A percentile compares a stretch with the other conserved stretches of the same genome.
These are phyloP conservation scores for Agrochola lota DNA, from an alignment of 2,888 invertebrate species.

Conservation along the genomic window DNA sequence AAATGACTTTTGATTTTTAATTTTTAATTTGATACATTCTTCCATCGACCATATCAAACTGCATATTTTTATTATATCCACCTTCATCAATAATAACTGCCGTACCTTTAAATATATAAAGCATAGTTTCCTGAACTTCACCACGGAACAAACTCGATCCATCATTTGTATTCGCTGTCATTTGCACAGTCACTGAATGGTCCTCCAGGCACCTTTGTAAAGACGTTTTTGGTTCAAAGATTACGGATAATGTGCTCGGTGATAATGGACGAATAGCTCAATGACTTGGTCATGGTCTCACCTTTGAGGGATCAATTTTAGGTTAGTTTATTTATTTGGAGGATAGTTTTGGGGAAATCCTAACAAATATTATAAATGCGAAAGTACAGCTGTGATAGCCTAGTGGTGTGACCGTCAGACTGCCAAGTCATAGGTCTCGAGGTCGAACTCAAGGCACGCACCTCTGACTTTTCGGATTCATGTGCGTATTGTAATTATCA, in stretches of 20 bases:
- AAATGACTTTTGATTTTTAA: too few relatives aligned
- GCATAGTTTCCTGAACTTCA: slow-evolving; percentile 48
- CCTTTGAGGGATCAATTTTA: slow-evolving; percentile 24
- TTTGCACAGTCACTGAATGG: slow-evolving; percentile 59
- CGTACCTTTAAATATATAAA: slow-evolving; percentile 40
- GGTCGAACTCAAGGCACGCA: too few relatives aligned
- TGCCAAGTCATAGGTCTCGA: too few relatives aligned
- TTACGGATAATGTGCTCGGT: slow-evolving; percentile 58
- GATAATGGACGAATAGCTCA: slow-evolving; percentile 57
- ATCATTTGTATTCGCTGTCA: slow-evolving; percentile 65
- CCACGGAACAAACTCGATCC: slow-evolving; percentile 48
- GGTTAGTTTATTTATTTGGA: slow-evolving; percentile 21
- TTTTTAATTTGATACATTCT: background rate
- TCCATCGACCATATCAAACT: background rate
- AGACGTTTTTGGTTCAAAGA: slow-evolving; percentile 62
- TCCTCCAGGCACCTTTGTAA: slow-evolving; percentile 60
- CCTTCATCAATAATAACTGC: slow-evolving; percentile 22
- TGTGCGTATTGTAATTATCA: too few relatives aligned
- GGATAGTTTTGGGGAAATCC: background rate
- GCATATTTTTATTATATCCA: background rate
- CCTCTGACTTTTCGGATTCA: too few relatives aligned
- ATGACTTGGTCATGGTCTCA: slow-evolving; percentile 32
- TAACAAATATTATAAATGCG: too few relatives aligned
- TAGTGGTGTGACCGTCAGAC: too few relatives aligned
- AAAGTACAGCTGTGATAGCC: too few relatives aligned